Percentiles rank a stretch among this genome's conserved stretches.
These are phyloP conservation scores for Thumatha senex DNA, from an alignment of 2,888 invertebrate species.

Conservation along the genomic window DNA sequence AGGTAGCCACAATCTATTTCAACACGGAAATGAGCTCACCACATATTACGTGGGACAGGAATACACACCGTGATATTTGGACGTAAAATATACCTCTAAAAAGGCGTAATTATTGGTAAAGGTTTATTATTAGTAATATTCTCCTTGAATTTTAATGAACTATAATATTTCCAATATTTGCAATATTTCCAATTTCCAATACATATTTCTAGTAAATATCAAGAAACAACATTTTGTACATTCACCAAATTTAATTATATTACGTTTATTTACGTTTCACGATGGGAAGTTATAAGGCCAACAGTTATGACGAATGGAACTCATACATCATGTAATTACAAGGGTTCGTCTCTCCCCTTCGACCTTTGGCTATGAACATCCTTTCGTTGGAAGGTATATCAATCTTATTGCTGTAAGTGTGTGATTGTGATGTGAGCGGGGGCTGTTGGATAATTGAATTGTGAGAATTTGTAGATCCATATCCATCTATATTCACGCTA, in stretches of 20 bases:
- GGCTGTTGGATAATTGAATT: not conserved
- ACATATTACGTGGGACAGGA: too few relatives aligned
- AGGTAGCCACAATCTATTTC: too few relatives aligned
- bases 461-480: not conserved
- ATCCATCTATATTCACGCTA: too few relatives aligned
- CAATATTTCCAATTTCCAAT: too few relatives aligned
- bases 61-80: too few relatives aligned
- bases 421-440: not conserved
- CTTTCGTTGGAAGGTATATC: conserved; percentile 1
- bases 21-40: too few relatives aligned
- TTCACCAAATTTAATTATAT: not conserved
- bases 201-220: not conserved
- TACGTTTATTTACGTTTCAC: not conserved
- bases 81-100: too few relatives aligned
- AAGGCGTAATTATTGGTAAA: too few relatives aligned
- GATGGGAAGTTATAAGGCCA: not conserved
- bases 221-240: not conserved
- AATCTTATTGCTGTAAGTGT: not conserved
- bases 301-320: conserved; percentile 1
- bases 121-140: too few relatives aligned
- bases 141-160: too few relatives aligned
- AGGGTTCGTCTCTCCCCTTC: not conserved
- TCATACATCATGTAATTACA: conserved; percentile 3
- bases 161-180: too few relatives aligned
- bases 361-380: not conserved